Conservation (phyloP, 1,140 invertebrate genomes). For the Cyclina sinensis region DNA sequence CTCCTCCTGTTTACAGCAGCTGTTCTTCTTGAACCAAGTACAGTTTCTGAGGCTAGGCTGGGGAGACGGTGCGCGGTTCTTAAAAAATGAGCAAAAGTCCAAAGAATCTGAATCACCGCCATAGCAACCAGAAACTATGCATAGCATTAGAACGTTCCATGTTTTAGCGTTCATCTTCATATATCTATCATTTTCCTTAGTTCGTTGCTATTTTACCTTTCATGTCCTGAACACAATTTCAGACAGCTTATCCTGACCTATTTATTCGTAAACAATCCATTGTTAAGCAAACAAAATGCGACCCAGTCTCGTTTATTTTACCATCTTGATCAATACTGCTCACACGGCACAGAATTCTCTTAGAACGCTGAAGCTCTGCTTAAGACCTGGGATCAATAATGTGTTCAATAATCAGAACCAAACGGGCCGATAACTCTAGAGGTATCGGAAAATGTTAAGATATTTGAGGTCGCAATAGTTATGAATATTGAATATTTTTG, state of each 20-base stretch:
- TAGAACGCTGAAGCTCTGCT: neutral
- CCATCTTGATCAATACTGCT: slow-evolving; percentile 9
- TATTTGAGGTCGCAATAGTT: too few relatives aligned
- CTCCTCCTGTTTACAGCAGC: slow-evolving; percentile 86
- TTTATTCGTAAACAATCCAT: neutral
- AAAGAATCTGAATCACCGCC: slow-evolving; percentile 11
- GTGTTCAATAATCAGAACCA: neutral
- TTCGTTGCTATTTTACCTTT: neutral
- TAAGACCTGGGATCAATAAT: slow-evolving; percentile 5
- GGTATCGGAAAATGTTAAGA: too few relatives aligned
- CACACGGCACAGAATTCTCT: neutral
- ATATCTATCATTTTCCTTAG: neutral
- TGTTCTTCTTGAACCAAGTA: slow-evolving; percentile 86
- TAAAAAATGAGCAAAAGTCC: slow-evolving; percentile 86
- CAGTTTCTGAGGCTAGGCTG: slow-evolving; percentile 86
- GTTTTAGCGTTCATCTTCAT: neutral
- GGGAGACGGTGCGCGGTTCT: slow-evolving; percentile 85
- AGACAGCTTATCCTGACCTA: neutral
- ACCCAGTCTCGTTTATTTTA: neutral
- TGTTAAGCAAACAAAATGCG: neutral
- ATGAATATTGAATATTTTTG: too few relatives aligned
- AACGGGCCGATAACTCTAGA: neutral
- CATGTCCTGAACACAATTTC: neutral
- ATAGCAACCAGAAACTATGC: neutral
- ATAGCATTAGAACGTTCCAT: neutral